Conservation (phyloP, 2,113 vertebrate genomes). For the Triplophysa tibetana region DNA sequence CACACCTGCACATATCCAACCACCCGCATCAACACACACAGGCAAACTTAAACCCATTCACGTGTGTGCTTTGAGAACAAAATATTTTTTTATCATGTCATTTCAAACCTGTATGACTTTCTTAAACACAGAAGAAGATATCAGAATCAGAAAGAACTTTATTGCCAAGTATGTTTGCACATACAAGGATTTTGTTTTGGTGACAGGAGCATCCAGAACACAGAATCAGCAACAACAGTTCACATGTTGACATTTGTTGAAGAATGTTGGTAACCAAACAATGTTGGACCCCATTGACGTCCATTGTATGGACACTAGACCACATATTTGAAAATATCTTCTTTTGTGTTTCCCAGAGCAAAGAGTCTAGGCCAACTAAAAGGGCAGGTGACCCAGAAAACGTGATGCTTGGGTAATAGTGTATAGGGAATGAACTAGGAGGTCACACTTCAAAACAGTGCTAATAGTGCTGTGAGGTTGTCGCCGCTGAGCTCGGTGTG, state of each 20-base stretch:
- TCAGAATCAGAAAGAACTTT: too few species aligned
- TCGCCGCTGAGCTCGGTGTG: neutral
- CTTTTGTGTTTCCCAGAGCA: neutral
- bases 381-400: conserved; percentile 13
- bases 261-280: too few species aligned
- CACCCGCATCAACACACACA: neutral
- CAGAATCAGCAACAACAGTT: too few species aligned
- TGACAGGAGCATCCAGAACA: too few species aligned
- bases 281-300: too few species aligned
- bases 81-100: too few species aligned
- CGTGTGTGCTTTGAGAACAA: neutral
- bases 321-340: neutral
- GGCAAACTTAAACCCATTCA: conserved; percentile 1
- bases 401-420: neutral
- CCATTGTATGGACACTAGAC: too few species aligned
- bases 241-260: too few species aligned
- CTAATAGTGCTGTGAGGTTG: conserved; percentile 21
- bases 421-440: neutral
- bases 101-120: too few species aligned
- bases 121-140: too few species aligned
- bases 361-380: neutral
- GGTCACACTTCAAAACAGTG: conserved; percentile 24
- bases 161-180: too few species aligned
- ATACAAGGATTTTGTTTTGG: too few species aligned
- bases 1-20: neutral